A percentile compares a stretch with the other conserved stretches of the same genome.
These are phyloP conservation scores for Vannuccia rotundouncinata DNA, from an alignment of 2,888 invertebrate species.

Conservation along the genomic window DNA sequence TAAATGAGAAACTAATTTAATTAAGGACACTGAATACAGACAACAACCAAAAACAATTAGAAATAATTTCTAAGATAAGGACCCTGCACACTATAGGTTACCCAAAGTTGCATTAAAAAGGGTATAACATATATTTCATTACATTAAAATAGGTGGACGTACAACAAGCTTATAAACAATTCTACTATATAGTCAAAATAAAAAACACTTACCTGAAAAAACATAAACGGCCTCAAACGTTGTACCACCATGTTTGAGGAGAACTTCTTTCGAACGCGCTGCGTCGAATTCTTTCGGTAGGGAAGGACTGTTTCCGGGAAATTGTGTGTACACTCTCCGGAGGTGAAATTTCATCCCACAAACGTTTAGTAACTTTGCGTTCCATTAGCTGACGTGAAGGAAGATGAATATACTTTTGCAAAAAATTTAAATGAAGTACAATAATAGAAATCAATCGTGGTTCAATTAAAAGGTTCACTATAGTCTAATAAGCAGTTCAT, in stretches of 20 bases:
- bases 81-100: too few species aligned
- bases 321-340: not conserved
- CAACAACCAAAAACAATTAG: too few species aligned
- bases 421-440: not conserved
- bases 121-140: too few species aligned
- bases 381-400: constrained; percentile 17
- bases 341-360: constrained; percentile 11
- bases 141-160: too few species aligned
- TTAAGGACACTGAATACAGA: too few species aligned
- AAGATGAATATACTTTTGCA: not conserved
- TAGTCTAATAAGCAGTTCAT: not conserved
- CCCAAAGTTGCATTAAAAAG: too few species aligned
- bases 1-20: too few species aligned
- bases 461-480: not conserved
- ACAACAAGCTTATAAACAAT: not conserved
- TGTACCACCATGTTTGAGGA: not conserved
- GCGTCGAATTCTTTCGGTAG: not conserved
- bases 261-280: not conserved
- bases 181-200: not conserved
- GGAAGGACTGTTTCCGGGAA: constrained; percentile 11
- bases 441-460: too few species aligned
- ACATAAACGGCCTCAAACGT: constrained; percentile 10
- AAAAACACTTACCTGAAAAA: constrained; percentile 12
- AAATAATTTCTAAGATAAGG: too few species aligned
- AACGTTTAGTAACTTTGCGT: constrained; percentile 9